Evolutionary conservation across 2,797 vertebrate genomes (phyloP), one percentile per base, ranked within the genome.

Genomic region (Oophaga sylvatica): DNA sequence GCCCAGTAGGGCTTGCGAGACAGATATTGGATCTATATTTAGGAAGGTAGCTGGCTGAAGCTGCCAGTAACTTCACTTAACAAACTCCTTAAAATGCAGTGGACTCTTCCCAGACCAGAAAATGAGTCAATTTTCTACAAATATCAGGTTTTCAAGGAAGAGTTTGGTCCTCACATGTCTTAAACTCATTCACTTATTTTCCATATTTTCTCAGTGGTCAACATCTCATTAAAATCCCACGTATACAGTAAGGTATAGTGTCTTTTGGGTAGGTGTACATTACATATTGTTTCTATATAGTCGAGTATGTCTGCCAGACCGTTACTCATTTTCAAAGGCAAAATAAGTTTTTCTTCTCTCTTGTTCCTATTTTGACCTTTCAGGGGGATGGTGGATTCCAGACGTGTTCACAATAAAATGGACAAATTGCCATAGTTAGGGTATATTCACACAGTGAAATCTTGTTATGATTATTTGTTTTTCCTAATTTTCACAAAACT

Each of bases 21-120:
- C 26, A 59, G 79, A 82, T 60, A 20, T 48, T 35, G 13, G 11
- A 53, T 79, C 79, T 89, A 86, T 83, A 82, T 89, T 86, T 86
- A 86, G 87, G 48, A 89, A 65, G 57, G 65, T 29, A 57, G 35
- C 62, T 71, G 35, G 31, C 65, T 84, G 77, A 35, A 62, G 17
- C 65, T 71, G 60, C 48, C 73, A 63, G 65, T 71, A 1, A 62
- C 76, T 89, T 82, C 11, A 76, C 19, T 73, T 60, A 15, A 75
- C 8, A 13, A 70, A 65, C 15, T 45, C 62, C 35, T 48, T 65
- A 62, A 13, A n/a, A 16, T 80, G 60, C 19, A 63, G 20, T 6
- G 19, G 11, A 11, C 80, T 16, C 13, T 16, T 45, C 41, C 48
- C 35, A 81, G 26, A 53, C 0, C 35, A 65, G 80, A 53, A 45